Conservation (phyloP, 2,888 invertebrate species). For the Vanessa cardui region DNA sequence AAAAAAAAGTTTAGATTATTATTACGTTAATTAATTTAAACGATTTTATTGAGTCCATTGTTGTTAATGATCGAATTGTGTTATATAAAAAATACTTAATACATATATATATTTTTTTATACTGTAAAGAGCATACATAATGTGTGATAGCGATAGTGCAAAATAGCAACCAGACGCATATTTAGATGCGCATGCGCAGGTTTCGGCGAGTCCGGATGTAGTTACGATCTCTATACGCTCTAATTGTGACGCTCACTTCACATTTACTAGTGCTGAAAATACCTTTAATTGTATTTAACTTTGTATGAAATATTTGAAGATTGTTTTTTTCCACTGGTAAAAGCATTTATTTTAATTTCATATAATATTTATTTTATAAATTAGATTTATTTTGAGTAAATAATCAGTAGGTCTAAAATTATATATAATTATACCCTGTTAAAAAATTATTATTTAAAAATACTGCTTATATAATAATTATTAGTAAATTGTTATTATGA, state of each 20-base stretch:
- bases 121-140: not conserved
- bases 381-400: no score
- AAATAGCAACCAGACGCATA: constrained; percentile 23
- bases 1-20: no score
- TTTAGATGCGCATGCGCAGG: constrained; percentile 48
- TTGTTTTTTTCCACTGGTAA: not conserved
- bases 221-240: constrained; percentile 70
- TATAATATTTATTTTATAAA: not conserved
- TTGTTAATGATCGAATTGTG: no score
- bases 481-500: not conserved
- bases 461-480: not conserved
- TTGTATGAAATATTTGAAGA: not conserved
- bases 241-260: constrained; percentile 58
- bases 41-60: no score
- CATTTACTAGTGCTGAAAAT: constrained; percentile 60
- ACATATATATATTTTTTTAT: no score
- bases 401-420: no score
- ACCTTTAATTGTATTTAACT: constrained; percentile 18
- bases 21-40: no score
- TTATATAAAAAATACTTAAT: no score
- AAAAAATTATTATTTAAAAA: no score
- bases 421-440: no score
- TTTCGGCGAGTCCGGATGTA: constrained; percentile 45
- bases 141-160: constrained; percentile 8
- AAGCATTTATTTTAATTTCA: not conserved